Conservation (phyloP, 1,140 invertebrate species). For the Apis mellifera region Amel_HAv3.1 CM009940.2:7516501-7517000, state of each 20-base stretch:
- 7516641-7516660: conserved; percentile 72
- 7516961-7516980: conserved; percentile 8
- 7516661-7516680: conserved; percentile 65
- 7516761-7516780: neutral
- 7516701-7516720: conserved; percentile 20
- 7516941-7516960: neutral
- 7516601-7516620: conserved; percentile 92
- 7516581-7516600: conserved; percentile 93
- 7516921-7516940: too few species aligned
- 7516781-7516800: neutral
- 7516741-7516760: neutral
- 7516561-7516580: conserved; percentile 95
- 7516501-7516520: conserved; percentile 97
- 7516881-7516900: conserved; percentile 8
- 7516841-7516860: neutral
- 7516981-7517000: conserved; percentile 47
- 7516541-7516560: conserved; percentile 93
- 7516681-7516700: conserved; percentile 63
- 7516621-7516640: conserved; percentile 85
- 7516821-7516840: neutral
- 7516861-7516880: neutral
- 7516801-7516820: neutral
- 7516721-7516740: neutral
- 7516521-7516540: conserved; percentile 93
- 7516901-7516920: neutral